Conservation (phyloP, 1,140 invertebrate genomes). For the Mesaphorura yosii region DNA sequence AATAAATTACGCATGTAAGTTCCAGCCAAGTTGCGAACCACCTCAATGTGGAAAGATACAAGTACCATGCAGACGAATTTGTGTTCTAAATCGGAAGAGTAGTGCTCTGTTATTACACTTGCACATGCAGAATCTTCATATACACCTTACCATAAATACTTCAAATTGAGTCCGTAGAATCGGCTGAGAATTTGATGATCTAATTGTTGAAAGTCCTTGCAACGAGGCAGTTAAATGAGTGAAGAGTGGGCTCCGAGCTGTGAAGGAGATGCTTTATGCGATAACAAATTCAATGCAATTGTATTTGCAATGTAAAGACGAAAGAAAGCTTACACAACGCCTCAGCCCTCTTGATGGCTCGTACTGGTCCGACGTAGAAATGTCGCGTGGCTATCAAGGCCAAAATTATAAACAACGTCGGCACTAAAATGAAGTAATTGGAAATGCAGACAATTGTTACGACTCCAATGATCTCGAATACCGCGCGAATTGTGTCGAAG, state of each 20-base stretch:
- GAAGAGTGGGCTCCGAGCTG: not conserved
- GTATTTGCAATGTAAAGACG: not conserved
- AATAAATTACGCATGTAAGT: slow-evolving; percentile 15
- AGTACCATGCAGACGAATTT: slow-evolving; percentile 52
- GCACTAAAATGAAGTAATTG: slow-evolving; percentile 29
- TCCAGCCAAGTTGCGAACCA: slow-evolving; percentile 24
- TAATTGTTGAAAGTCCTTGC: not conserved
- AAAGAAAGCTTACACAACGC: slow-evolving; percentile 44
- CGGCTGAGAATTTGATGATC: not conserved
- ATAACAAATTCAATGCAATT: not conserved
- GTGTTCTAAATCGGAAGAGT: slow-evolving; percentile 45
- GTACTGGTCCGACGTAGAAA: not conserved
- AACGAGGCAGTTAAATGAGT: not conserved
- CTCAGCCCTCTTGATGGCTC: slow-evolving; percentile 38
- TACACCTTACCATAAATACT: not conserved
- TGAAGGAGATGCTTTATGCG: not conserved
- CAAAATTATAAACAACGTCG: slow-evolving; percentile 38
- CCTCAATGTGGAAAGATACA: slow-evolving; percentile 47
- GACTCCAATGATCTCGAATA: not conserved
- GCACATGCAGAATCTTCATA: not conserved
- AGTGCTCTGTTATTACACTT: slow-evolving; percentile 59
- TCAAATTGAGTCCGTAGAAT: not conserved
- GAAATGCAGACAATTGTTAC: not conserved
- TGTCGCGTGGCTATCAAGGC: not conserved
- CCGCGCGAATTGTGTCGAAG: slow-evolving; percentile 51